phyloP scores from a whole-genome alignment of 2,797 vertebrate species.

The Xyrichtys novacula region DNA sequence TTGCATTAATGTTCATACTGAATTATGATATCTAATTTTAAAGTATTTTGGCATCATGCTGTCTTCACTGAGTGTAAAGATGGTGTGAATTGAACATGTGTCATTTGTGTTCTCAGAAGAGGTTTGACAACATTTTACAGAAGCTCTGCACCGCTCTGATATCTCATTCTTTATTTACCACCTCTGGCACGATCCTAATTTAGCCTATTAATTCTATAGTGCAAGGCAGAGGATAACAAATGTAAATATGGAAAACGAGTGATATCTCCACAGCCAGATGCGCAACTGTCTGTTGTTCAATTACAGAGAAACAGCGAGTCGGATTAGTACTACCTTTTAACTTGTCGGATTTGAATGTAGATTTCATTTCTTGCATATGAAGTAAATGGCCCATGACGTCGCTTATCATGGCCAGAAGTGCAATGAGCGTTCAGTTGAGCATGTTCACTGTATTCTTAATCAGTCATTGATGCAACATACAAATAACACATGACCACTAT shows the following conservation, averaged over 20 bases:
- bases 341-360: constrained; percentile 70
- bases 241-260: constrained; percentile 65
- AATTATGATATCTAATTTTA: constrained; percentile 33
- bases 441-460: constrained; percentile 56
- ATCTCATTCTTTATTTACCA: constrained; percentile 62
- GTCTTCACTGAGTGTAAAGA: constrained; percentile 32
- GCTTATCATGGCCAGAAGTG: constrained; percentile 63
- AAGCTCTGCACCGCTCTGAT: constrained; percentile 39
- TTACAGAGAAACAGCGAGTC: constrained; percentile 57
- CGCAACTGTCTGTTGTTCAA: constrained; percentile 63
- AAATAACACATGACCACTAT: constrained; percentile 22
- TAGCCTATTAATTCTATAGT: constrained; percentile 68
- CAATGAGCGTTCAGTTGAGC: constrained; percentile 64
- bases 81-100: constrained; percentile 48
- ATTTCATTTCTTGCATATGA: constrained; percentile 70
- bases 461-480: constrained; percentile 42
- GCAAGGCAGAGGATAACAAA: constrained; percentile 61
- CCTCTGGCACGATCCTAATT: constrained; percentile 64
- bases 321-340: constrained; percentile 75
- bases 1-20: constrained; percentile 1
- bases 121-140: constrained; percentile 58
- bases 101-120: constrained; percentile 48
- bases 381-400: constrained; percentile 71
- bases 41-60: constrained; percentile 29
- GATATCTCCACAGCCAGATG: constrained; percentile 75